Conservation (phyloP, 2,113 vertebrate species). For the Ciconia stormi region DNA sequence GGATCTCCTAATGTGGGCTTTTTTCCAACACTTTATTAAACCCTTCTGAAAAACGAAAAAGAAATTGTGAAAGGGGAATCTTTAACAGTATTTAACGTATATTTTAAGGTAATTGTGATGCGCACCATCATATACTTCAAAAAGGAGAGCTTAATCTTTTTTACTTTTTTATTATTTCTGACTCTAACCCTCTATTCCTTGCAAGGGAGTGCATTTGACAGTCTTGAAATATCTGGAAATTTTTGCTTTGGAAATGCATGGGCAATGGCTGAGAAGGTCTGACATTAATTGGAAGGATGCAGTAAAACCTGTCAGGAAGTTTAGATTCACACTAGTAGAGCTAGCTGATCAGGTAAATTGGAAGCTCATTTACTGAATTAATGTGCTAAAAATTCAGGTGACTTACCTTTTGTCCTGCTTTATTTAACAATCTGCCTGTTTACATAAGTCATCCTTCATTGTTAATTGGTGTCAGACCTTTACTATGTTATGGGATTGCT, state of each 20-base stretch:
- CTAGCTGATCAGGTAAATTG: conserved; percentile 47
- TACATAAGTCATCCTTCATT: conserved; percentile 54
- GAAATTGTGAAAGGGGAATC: background rate
- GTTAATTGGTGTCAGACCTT: conserved; percentile 60
- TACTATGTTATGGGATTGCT: background rate
- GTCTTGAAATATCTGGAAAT: conserved; percentile 25
- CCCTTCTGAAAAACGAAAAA: background rate
- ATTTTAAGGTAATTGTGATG: background rate
- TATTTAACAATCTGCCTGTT: conserved; percentile 59
- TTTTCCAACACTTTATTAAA: background rate
- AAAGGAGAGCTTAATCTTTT: background rate
- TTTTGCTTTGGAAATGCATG: background rate
- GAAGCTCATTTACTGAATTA: conserved; percentile 68
- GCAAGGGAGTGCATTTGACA: background rate
- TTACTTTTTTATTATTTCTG: background rate
- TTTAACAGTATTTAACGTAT: background rate
- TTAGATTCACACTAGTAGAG: conserved; percentile 28
- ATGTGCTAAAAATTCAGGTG: conserved; percentile 60
- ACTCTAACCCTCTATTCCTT: background rate
- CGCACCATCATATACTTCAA: background rate
- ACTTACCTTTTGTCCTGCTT: conserved; percentile 42
- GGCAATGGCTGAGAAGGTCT: conserved; percentile 21
- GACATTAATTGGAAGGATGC: conserved; percentile 61
- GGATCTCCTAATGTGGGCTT: background rate
- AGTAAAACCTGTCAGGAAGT: conserved; percentile 51